A percentile compares a stretch with the other conserved stretches of the same genome.
Conservation (phyloP, 2,888 invertebrate species). For the Tineola bisselliella region DNA sequence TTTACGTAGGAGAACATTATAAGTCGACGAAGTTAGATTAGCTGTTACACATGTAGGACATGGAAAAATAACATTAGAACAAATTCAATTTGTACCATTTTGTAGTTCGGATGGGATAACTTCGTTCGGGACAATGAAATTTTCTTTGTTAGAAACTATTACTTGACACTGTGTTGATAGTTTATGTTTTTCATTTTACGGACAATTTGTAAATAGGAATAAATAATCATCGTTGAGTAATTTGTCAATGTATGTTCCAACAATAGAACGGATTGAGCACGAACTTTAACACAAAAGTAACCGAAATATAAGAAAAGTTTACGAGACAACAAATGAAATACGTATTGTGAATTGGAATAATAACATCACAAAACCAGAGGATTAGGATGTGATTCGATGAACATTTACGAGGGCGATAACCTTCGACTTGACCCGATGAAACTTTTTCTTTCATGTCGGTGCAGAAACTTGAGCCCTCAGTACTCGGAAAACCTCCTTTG, state of each 20-base stretch:
- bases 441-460: not conserved
- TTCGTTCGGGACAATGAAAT: constrained; percentile 19
- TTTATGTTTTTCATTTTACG: not conserved
- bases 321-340: not conserved
- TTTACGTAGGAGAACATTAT: too few species aligned
- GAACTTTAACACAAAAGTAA: not conserved
- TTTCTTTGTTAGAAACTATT: constrained; percentile 14
- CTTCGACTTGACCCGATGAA: not conserved
- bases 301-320: not conserved
- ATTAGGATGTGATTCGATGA: not conserved
- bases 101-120: constrained; percentile 17
- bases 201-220: not conserved
- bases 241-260: not conserved
- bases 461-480: not conserved
- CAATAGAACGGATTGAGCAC: not conserved
- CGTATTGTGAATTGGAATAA: not conserved
- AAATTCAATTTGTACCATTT: not conserved
- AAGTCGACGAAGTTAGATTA: not conserved
- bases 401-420: not conserved
- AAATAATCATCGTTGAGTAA: not conserved
- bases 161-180: not conserved
- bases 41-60: not conserved
- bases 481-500: not conserved
- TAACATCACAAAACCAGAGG: not conserved
- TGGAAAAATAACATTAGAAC: not conserved